Conservation (phyloP, 2,797 vertebrate genomes). For the Neosalanx taihuensis region DNA sequence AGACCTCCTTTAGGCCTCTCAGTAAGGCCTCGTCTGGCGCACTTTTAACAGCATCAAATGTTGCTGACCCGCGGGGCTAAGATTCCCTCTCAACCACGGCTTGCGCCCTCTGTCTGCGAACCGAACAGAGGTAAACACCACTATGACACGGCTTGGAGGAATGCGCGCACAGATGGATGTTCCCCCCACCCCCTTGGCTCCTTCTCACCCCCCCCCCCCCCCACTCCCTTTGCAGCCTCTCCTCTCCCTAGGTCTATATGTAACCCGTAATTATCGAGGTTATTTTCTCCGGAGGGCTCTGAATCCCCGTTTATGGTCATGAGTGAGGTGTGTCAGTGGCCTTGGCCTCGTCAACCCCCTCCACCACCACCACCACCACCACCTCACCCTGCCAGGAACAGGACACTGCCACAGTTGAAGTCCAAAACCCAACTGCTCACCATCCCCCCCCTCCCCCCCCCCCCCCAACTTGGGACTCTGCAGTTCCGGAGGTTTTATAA, state of each 20-base stretch:
- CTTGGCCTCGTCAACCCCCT: not conserved
- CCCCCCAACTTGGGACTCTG: too few species aligned
- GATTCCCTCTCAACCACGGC: not conserved
- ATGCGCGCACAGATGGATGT: slow-evolving; percentile 67
- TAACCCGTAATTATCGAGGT: slow-evolving; percentile 72
- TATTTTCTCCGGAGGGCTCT: slow-evolving; percentile 71
- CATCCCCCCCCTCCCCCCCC: not conserved
- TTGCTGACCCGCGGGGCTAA: too few species aligned
- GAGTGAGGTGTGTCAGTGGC: slow-evolving; percentile 66
- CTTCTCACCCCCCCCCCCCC: slow-evolving; percentile 3
- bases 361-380: not conserved
- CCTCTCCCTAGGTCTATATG: slow-evolving; percentile 22
- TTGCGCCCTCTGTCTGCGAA: not conserved
- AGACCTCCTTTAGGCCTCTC: too few species aligned
- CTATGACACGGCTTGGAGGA: slow-evolving; percentile 71
- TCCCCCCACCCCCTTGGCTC: not conserved
- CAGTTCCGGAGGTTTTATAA: not conserved
- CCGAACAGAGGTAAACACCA: slow-evolving; percentile 59
- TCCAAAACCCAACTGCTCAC: not conserved
- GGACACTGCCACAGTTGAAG: not conserved
- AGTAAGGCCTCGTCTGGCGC: too few species aligned
- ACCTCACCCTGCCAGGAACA: not conserved
- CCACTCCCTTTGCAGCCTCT: not conserved
- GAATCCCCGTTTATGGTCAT: slow-evolving; percentile 77
- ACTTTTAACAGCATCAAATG: too few species aligned